Evolutionary conservation across 2,797 vertebrate species (phyloP), one percentile per base, ranked within the genome.

Genomic region (Urophycis tenuis): DNA sequence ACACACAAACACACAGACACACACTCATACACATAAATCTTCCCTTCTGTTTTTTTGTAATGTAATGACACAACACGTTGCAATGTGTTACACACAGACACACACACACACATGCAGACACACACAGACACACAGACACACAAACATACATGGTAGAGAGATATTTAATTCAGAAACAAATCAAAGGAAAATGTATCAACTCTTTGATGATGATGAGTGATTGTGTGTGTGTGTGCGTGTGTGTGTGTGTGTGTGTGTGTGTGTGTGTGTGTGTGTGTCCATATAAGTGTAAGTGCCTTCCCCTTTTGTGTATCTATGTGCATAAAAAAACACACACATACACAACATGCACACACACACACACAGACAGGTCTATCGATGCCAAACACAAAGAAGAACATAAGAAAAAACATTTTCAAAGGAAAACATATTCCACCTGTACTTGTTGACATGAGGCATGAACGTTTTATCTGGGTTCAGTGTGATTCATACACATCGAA

Each of bases 181-280:
- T 45, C 41, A 45, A 45, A 29, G 15, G 60, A 67, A 67, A 29
- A 11, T 25, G 60, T 29, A 7, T 6, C 9, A 29, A 71, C 70
- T 32, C 41, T 74, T 74, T 53, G 73, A 60, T 74, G 73, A 41
- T 31, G 73, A 3, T 74, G 29, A 30, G 17, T 64, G 74, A 29
- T 31, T 74, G 74, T 33, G 72, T 39, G 34, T 3, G 72, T 41
- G 72, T 3, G 49, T 74, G 73, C 29, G 41, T 76, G 64, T 71
- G 17, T 71, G 75, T 41, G 39, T 25, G 69, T 45, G 15, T 41
- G 67, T 76, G 69, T 71, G 30, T 71, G 71, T 72, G 32, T 35
- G 32, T 72, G 22, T 64, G 49, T 64, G 15, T 8, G 15, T 30
- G 64, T 70, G 67, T 70, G 25, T 70, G 30, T 33, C n/a, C 25